Evolutionary conservation across 1,140 invertebrate species (phyloP).

Genomic region (Caerostris darwini): DNA sequence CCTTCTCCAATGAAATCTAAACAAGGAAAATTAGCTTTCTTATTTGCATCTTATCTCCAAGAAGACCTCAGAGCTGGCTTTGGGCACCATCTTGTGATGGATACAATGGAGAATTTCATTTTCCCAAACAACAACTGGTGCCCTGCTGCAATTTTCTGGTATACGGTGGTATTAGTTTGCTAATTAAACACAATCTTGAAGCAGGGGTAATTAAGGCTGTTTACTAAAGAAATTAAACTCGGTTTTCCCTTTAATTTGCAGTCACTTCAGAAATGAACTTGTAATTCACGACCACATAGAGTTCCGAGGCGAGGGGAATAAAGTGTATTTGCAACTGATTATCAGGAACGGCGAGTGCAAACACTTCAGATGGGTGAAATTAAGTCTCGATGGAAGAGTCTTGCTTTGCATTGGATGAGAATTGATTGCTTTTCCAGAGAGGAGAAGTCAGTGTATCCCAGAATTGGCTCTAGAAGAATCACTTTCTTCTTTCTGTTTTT

Average conservation of each 20-base stretch:
- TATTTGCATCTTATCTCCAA: not conserved
- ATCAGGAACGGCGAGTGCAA: not conserved
- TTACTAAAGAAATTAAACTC: constrained; percentile 43
- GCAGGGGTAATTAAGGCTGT: constrained; percentile 35
- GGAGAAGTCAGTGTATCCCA: too few species aligned
- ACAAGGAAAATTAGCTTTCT: constrained; percentile 45
- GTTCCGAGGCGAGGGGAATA: not conserved
- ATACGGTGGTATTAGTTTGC: constrained; percentile 5
- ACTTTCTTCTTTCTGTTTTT: too few species aligned
- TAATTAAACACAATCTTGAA: constrained; percentile 41
- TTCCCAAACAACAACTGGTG: not conserved
- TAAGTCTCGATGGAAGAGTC: not conserved
- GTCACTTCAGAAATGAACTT: constrained; percentile 33
- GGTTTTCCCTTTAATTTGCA: constrained; percentile 43
- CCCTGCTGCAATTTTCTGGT: not conserved
- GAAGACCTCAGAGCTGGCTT: not conserved
- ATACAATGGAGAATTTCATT: constrained; percentile 32
- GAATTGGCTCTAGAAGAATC: not conserved
- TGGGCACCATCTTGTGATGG: not conserved
- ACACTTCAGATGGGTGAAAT: not conserved
- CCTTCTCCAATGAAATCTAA: constrained; percentile 3
- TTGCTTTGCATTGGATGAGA: not conserved
- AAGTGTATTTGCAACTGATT: constrained; percentile 36
- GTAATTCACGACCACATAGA: not conserved
- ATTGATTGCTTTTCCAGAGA: not conserved